phyloP scores from a whole-genome alignment of 2,113 vertebrate species.

The Spea bombifrons region DNA sequence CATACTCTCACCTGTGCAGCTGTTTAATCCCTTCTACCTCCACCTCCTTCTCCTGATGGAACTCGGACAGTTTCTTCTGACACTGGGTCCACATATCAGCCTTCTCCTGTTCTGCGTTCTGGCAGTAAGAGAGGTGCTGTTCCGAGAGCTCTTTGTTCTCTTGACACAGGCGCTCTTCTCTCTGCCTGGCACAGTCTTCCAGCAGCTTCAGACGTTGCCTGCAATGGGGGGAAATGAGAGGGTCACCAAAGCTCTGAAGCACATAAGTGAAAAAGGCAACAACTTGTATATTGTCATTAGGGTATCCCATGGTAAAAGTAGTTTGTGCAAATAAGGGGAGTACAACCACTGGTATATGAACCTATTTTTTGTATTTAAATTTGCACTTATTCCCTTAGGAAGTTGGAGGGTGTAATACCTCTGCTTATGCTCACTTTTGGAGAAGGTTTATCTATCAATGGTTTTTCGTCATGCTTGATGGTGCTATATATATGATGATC shows the following conservation, averaged over 20 bases:
- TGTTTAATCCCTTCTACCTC: constrained; percentile 78
- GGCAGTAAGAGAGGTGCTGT: constrained; percentile 59
- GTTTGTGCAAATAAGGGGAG: too few species aligned
- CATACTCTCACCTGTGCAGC: constrained; percentile 75
- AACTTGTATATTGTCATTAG: too few species aligned
- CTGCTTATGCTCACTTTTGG: too few species aligned
- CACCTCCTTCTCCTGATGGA: constrained; percentile 66
- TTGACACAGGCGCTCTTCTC: constrained; percentile 62
- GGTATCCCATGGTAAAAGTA: too few species aligned
- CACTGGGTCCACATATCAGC: constrained; percentile 72
- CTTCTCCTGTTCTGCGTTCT: constrained; percentile 61
- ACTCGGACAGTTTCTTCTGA: constrained; percentile 68
- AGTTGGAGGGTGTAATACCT: too few species aligned
- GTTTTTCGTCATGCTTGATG: too few species aligned
- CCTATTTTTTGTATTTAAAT: too few species aligned
- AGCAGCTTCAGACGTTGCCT: constrained; percentile 74
- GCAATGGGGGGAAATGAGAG: neutral
- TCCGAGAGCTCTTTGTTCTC: constrained; percentile 72
- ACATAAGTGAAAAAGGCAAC: neutral
- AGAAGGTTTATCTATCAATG: too few species aligned
- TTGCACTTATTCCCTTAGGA: too few species aligned
- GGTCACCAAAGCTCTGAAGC: neutral
- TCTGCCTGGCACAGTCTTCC: constrained; percentile 68
- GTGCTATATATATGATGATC: too few species aligned
- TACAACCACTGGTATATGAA: too few species aligned